These are phyloP conservation scores for Ptychadena robeensis DNA, from an alignment of 2,797 vertebrate genomes.

Conservation along the genomic window DNA sequence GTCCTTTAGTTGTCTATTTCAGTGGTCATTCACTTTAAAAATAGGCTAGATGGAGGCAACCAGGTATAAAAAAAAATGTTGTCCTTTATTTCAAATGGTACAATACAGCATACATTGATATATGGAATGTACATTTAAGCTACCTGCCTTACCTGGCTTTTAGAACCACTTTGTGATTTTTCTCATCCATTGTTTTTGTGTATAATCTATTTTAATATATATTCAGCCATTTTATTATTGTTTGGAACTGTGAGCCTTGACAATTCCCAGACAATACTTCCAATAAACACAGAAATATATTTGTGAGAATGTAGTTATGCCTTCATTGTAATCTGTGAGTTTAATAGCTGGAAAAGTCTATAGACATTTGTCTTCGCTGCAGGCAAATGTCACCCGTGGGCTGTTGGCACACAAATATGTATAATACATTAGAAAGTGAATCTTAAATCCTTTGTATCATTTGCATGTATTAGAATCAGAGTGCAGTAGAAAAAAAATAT, in stretches of 20 bases:
- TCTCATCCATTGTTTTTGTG: not conserved
- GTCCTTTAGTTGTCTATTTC: no score
- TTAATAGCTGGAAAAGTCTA: not conserved
- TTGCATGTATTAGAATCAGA: constrained; percentile 25
- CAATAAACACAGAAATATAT: not conserved
- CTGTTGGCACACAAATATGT: constrained; percentile 28
- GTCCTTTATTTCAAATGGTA: no score
- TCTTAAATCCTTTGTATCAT: constrained; percentile 13
- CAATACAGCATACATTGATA: no score
- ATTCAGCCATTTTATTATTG: not conserved
- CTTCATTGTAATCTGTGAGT: not conserved
- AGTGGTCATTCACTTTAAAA: no score
- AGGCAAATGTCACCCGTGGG: constrained; percentile 7
- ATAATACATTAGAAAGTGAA: constrained; percentile 27
- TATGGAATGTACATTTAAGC: no score
- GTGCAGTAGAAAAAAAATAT: not conserved
- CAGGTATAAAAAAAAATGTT: no score
- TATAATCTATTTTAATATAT: not conserved
- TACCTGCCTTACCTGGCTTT: no score
- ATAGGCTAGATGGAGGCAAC: no score
- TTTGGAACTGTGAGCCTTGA: not conserved
- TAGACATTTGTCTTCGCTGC: not conserved
- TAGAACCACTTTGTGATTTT: no score
- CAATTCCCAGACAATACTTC: not conserved
- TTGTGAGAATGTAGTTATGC: not conserved